Evolutionary conservation across 2,888 invertebrate genomes (phyloP).

Genomic region (Aphidoletes aphidimyza): DNA sequence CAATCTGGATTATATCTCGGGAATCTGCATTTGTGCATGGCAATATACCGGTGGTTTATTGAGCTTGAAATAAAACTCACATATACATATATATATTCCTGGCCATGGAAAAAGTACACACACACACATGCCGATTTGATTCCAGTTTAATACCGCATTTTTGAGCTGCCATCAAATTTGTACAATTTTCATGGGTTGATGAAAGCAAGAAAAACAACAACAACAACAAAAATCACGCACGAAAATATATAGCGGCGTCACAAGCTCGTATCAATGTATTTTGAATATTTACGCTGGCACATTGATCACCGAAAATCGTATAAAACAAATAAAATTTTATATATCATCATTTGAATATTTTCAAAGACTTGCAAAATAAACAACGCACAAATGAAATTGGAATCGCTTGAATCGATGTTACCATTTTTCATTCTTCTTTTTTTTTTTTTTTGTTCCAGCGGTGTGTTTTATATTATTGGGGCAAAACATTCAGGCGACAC

Average conservation of each 20-base stretch:
- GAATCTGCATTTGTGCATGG: background rate
- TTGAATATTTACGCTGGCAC: background rate
- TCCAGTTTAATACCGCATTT: background rate
- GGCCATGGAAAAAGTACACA: no score
- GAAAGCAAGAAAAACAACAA: background rate
- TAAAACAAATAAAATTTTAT: conserved; percentile 21
- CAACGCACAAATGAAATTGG: conserved; percentile 4
- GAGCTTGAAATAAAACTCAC: background rate
- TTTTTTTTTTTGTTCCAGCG: no score
- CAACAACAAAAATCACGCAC: background rate
- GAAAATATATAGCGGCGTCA: background rate
- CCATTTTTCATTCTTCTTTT: background rate
- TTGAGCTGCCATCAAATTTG: background rate
- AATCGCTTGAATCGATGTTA: conserved; percentile 1
- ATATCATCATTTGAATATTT: conserved; percentile 23
- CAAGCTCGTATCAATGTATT: background rate
- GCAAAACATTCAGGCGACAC: no score
- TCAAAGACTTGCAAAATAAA: background rate
- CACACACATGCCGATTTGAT: background rate
- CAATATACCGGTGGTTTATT: background rate
- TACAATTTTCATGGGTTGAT: background rate
- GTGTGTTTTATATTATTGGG: no score
- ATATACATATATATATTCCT: no score
- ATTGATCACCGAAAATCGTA: conserved; percentile 32
- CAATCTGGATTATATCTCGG: background rate